These are phyloP conservation scores for Hylaeus anthracinus DNA, from an alignment of 1,140 invertebrate genomes.

Conservation along the genomic window DNA sequence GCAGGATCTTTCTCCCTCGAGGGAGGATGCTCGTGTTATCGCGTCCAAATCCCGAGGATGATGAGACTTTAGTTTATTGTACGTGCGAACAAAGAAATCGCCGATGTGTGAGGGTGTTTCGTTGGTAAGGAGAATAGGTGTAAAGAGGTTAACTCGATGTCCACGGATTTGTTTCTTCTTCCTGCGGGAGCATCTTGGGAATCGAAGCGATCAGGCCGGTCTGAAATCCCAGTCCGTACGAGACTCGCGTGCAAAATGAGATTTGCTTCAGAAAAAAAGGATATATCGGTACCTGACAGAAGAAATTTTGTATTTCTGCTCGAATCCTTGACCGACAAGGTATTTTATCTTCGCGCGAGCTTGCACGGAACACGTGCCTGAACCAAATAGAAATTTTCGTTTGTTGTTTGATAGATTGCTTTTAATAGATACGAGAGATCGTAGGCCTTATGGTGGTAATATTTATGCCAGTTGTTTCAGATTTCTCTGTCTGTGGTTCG, in stretches of 20 bases:
- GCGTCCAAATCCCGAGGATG: slow-evolving; percentile 79
- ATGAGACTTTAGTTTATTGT: slow-evolving; percentile 81
- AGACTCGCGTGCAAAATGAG: slow-evolving; percentile 70
- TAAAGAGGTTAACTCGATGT: slow-evolving; percentile 46
- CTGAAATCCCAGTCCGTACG: slow-evolving; percentile 61
- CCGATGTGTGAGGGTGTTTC: slow-evolving; percentile 9
- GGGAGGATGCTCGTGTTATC: slow-evolving; percentile 76
- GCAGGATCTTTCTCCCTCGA: slow-evolving; percentile 52
- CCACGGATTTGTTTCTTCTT: slow-evolving; percentile 59
- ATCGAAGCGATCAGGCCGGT: slow-evolving; percentile 46
- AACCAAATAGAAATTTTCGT: too few species aligned
- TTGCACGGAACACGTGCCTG: background rate
- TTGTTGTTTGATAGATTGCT: too few species aligned
- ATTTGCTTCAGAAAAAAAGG: slow-evolving; percentile 42
- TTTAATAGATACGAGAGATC: too few species aligned
- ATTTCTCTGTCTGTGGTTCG: too few species aligned
- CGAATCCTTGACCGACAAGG: background rate
- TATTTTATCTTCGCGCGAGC: background rate
- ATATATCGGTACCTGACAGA: background rate
- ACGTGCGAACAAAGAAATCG: slow-evolving; percentile 64
- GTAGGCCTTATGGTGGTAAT: too few species aligned
- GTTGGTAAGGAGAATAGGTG: slow-evolving; percentile 13
- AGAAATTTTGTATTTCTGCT: background rate
- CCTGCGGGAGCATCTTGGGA: slow-evolving; percentile 37
- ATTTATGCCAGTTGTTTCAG: too few species aligned